These are phyloP conservation scores for Magallana gigas DNA, from an alignment of 1,140 invertebrate species.

Conservation along the genomic window DNA sequence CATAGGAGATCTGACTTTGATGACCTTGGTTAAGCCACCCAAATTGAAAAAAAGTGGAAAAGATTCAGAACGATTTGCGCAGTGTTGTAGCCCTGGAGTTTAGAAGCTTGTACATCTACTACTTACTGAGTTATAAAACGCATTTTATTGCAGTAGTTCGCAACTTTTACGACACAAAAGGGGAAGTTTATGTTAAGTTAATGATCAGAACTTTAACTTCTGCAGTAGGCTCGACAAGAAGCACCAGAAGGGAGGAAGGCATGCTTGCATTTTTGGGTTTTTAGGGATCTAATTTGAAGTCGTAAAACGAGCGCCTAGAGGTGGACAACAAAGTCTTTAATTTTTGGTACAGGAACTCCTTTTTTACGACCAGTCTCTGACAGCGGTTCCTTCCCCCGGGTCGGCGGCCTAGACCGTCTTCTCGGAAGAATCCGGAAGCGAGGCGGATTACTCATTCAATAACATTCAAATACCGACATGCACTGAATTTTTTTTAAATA, in stretches of 20 bases:
- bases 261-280: neutral
- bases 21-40: conserved; percentile 9
- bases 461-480: too few relatives aligned
- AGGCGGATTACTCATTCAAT: too few relatives aligned
- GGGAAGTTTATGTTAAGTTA: conserved; percentile 10
- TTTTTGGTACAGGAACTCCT: neutral
- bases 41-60: neutral
- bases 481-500: too few relatives aligned
- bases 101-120: neutral
- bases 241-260: neutral
- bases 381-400: neutral
- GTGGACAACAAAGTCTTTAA: neutral
- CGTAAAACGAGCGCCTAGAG: neutral
- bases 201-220: neutral
- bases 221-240: neutral
- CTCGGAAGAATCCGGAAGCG: too few relatives aligned
- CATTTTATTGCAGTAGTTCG: neutral
- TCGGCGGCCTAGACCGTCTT: neutral
- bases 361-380: neutral
- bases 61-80: neutral
- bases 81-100: neutral
- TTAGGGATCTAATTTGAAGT: neutral
- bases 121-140: neutral
- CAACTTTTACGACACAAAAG: neutral
- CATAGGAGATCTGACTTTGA: neutral